Conservation (phyloP, 2,797 vertebrate genomes). For the Vireo griseus region DNA sequence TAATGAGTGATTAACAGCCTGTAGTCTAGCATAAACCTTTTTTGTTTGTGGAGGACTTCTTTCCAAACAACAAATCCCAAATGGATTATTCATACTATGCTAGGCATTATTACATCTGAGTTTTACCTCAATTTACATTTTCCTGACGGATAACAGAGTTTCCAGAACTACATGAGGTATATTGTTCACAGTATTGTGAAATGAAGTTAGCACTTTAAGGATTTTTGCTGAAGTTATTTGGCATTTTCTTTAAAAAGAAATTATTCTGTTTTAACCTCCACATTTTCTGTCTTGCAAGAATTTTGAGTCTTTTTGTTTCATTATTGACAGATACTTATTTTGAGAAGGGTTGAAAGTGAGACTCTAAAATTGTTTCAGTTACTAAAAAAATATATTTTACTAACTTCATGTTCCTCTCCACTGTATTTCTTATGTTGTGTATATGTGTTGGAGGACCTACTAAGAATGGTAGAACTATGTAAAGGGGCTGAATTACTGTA, state of each 20-base stretch:
- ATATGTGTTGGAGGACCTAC: background rate
- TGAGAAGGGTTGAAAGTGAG: background rate
- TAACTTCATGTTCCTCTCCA: background rate
- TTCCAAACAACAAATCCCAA: background rate
- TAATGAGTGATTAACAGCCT: background rate
- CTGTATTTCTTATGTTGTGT: background rate
- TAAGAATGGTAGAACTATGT: background rate
- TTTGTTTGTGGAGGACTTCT: background rate
- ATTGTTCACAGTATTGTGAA: background rate
- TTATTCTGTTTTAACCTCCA: accelerated
- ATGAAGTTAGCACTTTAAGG: background rate
- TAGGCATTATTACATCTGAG: background rate
- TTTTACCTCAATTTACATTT: background rate
- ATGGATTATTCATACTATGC: background rate
- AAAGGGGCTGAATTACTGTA: background rate
- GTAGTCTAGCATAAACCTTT: background rate
- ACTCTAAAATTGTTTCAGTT: background rate
- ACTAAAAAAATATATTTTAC: background rate
- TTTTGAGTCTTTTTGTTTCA: background rate
- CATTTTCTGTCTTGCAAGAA: background rate
- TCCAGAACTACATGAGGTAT: background rate
- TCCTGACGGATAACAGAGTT: background rate
- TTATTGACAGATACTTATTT: background rate
- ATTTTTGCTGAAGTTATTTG: background rate
- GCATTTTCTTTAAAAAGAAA: background rate